Evolutionary conservation across 2,888 invertebrate species (phyloP).

Genomic region (Balanococcus diminutus): DNA sequence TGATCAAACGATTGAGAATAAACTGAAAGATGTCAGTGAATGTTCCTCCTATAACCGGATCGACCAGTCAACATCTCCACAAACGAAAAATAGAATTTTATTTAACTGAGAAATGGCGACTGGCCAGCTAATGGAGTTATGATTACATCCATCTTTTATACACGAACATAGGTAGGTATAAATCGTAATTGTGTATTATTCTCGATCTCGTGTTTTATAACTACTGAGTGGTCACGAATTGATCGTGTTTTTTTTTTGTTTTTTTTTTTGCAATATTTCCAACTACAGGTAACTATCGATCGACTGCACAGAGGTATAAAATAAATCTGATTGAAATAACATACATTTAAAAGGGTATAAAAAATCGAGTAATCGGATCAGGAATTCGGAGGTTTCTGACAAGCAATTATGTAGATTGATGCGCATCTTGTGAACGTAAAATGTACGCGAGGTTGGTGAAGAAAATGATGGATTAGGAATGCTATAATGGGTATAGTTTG

Average conservation of each 20-base stretch:
- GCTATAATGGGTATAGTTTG: too few species aligned
- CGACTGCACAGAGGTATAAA: neutral
- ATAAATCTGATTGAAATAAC: neutral
- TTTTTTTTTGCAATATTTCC: neutral
- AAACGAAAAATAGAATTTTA: neutral
- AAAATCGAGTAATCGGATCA: too few species aligned
- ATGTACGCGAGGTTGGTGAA: too few species aligned
- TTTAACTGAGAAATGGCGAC: slow-evolving; percentile 2
- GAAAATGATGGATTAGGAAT: too few species aligned
- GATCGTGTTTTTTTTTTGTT: too few species aligned
- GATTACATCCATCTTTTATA: slow-evolving; percentile 6
- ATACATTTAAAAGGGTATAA: too few species aligned
- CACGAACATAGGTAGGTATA: neutral
- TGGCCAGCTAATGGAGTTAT: neutral
- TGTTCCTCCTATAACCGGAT: neutral
- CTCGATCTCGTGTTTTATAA: neutral
- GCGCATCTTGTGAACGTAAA: too few species aligned
- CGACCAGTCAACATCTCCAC: neutral
- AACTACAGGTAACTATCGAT: neutral
- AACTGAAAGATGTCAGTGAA: neutral
- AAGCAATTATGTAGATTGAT: too few species aligned
- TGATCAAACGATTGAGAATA: neutral
- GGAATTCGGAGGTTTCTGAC: too few species aligned
- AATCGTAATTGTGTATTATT: neutral
- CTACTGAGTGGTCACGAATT: neutral